Percentiles rank a stretch among this genome's conserved stretches.
These are phyloP conservation scores for Sceliomorpha sp. DNA, from an alignment of 2,888 invertebrate species.

Conservation along the genomic window DNA sequence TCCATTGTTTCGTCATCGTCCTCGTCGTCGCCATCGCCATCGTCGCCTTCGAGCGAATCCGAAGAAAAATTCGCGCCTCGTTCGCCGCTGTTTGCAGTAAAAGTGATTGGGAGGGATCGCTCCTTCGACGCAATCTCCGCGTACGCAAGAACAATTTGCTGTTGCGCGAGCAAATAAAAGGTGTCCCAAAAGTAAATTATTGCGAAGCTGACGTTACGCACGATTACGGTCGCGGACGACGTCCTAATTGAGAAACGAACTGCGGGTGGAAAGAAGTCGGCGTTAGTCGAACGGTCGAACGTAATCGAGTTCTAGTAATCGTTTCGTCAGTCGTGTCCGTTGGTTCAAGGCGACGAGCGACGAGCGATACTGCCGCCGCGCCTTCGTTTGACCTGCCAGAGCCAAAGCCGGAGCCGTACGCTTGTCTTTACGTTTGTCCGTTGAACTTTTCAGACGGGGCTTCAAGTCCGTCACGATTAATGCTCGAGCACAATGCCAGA, in stretches of 20 bases:
- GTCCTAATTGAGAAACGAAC: constrained; percentile 53
- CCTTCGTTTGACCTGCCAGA: too few species aligned
- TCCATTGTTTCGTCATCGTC: too few species aligned
- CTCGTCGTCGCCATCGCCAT: too few species aligned
- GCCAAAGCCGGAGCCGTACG: constrained; percentile 29
- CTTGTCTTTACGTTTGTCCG: constrained; percentile 17
- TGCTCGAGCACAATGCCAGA: too few species aligned
- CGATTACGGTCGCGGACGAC: constrained; percentile 55
- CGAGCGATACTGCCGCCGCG: constrained; percentile 52
- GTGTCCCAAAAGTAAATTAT: constrained; percentile 45
- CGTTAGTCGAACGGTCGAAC: constrained; percentile 46
- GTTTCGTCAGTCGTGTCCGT: constrained; percentile 34
- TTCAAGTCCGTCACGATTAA: neutral
- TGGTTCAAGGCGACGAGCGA: constrained; percentile 53
- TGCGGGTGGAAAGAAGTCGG: constrained; percentile 37
- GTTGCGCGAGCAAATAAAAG: constrained; percentile 39
- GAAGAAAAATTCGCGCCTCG: too few species aligned
- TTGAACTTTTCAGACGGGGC: neutral
- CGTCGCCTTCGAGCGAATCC: too few species aligned
- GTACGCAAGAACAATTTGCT: constrained; percentile 27
- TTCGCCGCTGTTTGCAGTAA: constrained; percentile 30
- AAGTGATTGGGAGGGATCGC: constrained; percentile 30
- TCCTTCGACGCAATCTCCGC: constrained; percentile 1
- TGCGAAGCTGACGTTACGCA: constrained; percentile 55
- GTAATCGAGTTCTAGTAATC: too few species aligned